Conservation (phyloP, 2,797 vertebrate genomes). For the Prionace glauca region DNA sequence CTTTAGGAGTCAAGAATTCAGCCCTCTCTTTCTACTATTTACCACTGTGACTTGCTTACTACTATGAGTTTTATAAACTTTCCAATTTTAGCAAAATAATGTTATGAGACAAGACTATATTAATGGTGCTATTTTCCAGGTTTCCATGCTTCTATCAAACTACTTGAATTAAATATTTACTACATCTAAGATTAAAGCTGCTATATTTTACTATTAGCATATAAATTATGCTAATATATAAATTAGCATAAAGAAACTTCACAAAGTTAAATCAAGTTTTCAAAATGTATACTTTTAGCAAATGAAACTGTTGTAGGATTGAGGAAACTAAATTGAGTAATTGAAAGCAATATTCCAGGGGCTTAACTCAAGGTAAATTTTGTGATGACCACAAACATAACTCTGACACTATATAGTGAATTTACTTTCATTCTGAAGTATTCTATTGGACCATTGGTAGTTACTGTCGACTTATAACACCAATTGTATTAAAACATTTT, state of each 20-base stretch:
- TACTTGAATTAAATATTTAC: neutral
- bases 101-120: neutral
- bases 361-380: neutral
- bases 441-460: slow-evolving; percentile 6
- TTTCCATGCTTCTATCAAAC: neutral
- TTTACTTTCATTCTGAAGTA: neutral
- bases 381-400: neutral
- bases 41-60: neutral
- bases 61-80: neutral
- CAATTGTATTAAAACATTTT: neutral
- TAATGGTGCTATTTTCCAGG: neutral
- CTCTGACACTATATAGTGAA: neutral
- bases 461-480: neutral
- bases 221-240: too few relatives aligned
- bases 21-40: neutral
- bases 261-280: too few relatives aligned
- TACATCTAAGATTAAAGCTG: neutral
- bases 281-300: neutral
- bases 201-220: neutral
- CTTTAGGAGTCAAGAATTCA: neutral
- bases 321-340: neutral
- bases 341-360: neutral
- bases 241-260: neutral
- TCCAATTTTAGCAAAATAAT: neutral
- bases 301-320: neutral